These are phyloP conservation scores for Chrysomela aeneicollis DNA, from an alignment of 2,888 invertebrate species.

Conservation along the genomic window DNA sequence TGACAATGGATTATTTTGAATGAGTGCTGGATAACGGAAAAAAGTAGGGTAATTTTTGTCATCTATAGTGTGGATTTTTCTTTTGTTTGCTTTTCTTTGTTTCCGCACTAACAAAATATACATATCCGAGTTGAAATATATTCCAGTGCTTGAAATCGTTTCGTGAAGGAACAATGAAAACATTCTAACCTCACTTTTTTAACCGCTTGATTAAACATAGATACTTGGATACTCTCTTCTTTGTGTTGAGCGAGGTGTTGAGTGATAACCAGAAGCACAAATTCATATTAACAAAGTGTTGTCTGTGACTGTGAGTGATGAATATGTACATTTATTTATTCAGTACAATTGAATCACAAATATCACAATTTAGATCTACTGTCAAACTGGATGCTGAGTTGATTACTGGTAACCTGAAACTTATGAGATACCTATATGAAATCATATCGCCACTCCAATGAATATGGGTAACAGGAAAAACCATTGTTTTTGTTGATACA, in stretches of 20 bases:
- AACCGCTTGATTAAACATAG: background rate
- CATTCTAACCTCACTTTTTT: background rate
- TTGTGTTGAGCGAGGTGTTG: no score
- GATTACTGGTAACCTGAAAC: background rate
- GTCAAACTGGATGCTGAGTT: background rate
- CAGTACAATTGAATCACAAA: no score
- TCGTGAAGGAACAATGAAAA: background rate
- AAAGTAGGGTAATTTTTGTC: conserved; percentile 39
- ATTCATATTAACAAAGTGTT: no score
- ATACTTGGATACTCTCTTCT: no score
- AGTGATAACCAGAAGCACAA: no score
- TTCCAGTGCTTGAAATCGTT: no score
- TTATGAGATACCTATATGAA: background rate
- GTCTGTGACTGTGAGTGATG: no score
- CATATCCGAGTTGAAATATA: background rate
- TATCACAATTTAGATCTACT: no score
- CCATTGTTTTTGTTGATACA: no score
- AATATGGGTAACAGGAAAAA: no score
- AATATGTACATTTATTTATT: no score
- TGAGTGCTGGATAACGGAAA: conserved; percentile 36
- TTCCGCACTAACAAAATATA: conserved; percentile 18
- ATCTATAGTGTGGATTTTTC: conserved; percentile 18
- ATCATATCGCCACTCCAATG: no score
- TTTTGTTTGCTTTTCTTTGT: conserved; percentile 32
- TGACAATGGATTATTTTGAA: conserved; percentile 37